Base-by-base conservation (phyloP, 1,140 invertebrate species). In the Hermatobates lingyangjiaoensis region DNA sequence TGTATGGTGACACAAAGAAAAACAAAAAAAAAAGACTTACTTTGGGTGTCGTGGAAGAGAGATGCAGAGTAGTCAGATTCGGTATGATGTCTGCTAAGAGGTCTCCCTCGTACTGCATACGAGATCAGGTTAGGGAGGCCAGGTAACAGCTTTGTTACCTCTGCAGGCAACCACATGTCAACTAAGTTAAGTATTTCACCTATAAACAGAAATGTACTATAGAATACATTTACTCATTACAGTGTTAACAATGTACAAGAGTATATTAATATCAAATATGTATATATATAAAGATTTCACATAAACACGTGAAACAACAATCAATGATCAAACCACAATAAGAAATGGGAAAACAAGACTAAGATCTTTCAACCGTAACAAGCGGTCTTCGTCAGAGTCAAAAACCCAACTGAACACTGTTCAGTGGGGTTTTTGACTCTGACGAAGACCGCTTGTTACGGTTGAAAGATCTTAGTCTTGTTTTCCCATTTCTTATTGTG, bases 171-270 rank as follows among this genome's bases (percentile, higher is more conserved):
- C 34, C 88, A 73, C 18, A 77, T 73, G 62, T 89, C 84, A 58
- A 87, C 80, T 58, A 94, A 70, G 66, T 92, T 83, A 49, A 94
- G 64, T 27, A 95, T 68, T 66, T 91, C 85, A 38, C 82, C 77
- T 72, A 47, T 28, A 60, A 20, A 48, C 47, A 47, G n/a, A 28
- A 20, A 25, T 5, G 20, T n/a, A 58, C 15, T 21, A 34, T 38
- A 39, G 7, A 51, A 51, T 48, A 51, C 25, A 34, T n/a, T 46
- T 18, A 52, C 26, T 38, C 2, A 38, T 47, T 25, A 1, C 2
- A 47, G 10, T 7, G 18, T 25, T 15, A 10, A 23, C 15, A 48
- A 48, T 30, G 18, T 10, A 30, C 5, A 48, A 14, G 10, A 48
- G 18, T 12, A 28, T 30, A 27, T 28, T 21, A 27, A 30, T 21